These are phyloP conservation scores for Drosophila monieri DNA, from an alignment of 2,888 invertebrate species.

Conservation along the genomic window DNA sequence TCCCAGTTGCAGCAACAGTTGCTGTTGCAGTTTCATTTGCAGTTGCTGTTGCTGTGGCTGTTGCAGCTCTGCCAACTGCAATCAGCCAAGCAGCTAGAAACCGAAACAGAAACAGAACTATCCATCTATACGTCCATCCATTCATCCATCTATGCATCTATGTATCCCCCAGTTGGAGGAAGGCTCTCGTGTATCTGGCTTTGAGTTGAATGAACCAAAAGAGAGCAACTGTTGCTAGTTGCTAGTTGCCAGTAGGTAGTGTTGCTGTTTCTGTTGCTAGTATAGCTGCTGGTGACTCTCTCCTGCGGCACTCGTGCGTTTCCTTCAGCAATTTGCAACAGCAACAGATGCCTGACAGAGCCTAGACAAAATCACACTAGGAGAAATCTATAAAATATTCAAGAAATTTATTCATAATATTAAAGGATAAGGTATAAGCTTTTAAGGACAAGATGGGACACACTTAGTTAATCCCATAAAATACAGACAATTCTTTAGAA, in stretches of 20 bases:
- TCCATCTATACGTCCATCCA: conserved; percentile 42
- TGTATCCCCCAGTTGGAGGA: conserved; percentile 44
- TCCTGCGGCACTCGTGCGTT: conserved; percentile 73
- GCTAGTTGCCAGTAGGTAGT: conserved; percentile 18
- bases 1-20: conserved; percentile 57
- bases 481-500: background rate
- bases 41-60: conserved; percentile 34
- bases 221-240: conserved; percentile 48
- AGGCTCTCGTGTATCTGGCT: conserved; percentile 40
- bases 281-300: conserved; percentile 46
- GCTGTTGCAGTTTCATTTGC: conserved; percentile 24
- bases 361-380: conserved; percentile 12
- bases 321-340: conserved; percentile 76
- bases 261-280: conserved; percentile 3
- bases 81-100: conserved; percentile 69
- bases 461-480: no score
- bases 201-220: conserved; percentile 73
- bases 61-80: conserved; percentile 60
- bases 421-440: background rate
- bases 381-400: background rate
- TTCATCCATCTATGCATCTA: conserved; percentile 47
- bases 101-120: conserved; percentile 35
- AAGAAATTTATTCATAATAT: background rate
- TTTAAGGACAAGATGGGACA: no score
- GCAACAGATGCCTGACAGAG: conserved; percentile 65